Evolutionary conservation across 2,888 invertebrate genomes (phyloP), one percentile per base, ranked within the genome.

Genomic region (Tanytarsus gracilentus): DNA sequence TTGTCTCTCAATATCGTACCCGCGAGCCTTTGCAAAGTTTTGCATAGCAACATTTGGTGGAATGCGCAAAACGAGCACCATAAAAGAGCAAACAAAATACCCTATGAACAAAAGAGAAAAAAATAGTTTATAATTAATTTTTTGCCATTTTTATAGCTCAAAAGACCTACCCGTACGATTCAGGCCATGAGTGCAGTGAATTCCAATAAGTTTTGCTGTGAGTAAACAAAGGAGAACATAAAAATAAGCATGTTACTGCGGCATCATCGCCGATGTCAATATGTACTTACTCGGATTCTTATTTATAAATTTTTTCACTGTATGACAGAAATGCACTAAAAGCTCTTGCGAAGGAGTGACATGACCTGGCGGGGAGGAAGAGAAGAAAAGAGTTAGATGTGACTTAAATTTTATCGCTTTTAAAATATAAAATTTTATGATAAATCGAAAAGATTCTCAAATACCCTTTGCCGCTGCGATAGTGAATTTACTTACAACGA

Each of bases 101-200:
- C 55, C 55, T 40, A 29, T 16, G 30, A 30, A 9, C 7, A 9
- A 9, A 29, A 29, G 9, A 29, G 9, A 6, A 29, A 29, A 29
- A 29, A 29, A 26, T 2, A n/a, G 11, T 9, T 14, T 49, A 25
- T 49, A 7, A 49, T 26, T 26, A 44, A 7, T n/a, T 16, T 21
- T 9, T 51, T 29, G 23, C 50, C 16, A 1, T 16, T 26, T 16
- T 5, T 11, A 9, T 18, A 9, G n/a, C 78, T 70, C 88, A 87
- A 65, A 88, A 83, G 88, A 78, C 69, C 83, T 88, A 4, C 88
- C 88, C 7, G 88, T 86, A 64, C 89, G 79, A 71, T 89, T 89
- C 63, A 88, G 74, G 4, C 88, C 88, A 68, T 88, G 88, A 1
- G 88, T 89, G 70, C 89, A 89, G 70, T 89, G 88, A 61, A 89